Evolutionary conservation across 2,113 vertebrate genomes (phyloP).

Genomic region (Hucho hucho): DNA sequence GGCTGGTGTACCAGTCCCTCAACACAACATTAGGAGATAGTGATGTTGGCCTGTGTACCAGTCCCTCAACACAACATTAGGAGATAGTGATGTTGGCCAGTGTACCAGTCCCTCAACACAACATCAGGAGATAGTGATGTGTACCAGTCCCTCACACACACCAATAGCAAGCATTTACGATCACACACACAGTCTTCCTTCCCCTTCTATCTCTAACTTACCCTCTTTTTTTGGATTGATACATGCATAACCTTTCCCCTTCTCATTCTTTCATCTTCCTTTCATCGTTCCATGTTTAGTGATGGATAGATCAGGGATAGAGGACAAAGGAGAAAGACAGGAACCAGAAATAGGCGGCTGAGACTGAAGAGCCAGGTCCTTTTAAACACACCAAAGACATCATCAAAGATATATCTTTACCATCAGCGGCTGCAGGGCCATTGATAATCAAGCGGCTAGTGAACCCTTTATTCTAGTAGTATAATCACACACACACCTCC

Average conservation of each 20-base stretch:
- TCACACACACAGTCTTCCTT: constrained; percentile 14
- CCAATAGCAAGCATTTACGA: background rate
- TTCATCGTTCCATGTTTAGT: constrained; percentile 52
- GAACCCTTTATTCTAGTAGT: constrained; percentile 65
- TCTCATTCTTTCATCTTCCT: constrained; percentile 62
- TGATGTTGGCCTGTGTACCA: too few relatives aligned
- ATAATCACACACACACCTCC: constrained; percentile 35
- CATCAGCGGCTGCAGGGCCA: constrained; percentile 29
- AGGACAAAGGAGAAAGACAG: constrained; percentile 22
- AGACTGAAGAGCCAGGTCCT: constrained; percentile 40
- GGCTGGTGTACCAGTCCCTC: too few relatives aligned
- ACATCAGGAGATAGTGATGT: too few relatives aligned
- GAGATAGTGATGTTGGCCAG: too few relatives aligned
- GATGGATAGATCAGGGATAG: constrained; percentile 52
- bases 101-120: too few relatives aligned
- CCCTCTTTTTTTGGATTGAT: constrained; percentile 30
- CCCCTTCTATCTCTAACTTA: constrained; percentile 18
- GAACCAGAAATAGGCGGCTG: constrained; percentile 58
- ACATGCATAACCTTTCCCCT: constrained; percentile 45
- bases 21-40: too few relatives aligned
- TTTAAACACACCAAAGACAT: constrained; percentile 38
- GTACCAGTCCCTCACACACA: background rate
- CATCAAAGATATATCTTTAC: constrained; percentile 64
- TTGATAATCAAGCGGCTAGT: constrained; percentile 72
- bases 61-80: too few relatives aligned